phyloP scores from a whole-genome alignment of 1,140 invertebrate species.

The Zaprionus gabonicus region DNA sequence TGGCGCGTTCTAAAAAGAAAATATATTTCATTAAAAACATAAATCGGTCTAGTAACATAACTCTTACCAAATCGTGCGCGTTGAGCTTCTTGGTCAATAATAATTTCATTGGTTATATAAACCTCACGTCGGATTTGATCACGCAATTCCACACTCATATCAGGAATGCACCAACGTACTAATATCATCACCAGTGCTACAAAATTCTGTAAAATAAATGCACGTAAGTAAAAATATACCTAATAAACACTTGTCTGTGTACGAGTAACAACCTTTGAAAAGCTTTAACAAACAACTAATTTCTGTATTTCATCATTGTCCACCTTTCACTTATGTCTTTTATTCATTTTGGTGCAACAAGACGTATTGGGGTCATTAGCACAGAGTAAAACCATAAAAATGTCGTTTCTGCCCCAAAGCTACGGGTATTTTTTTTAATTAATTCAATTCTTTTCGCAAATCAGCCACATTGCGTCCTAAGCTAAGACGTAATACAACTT shows the following conservation, averaged over 20 bases:
- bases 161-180: constrained; percentile 94
- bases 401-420: constrained; percentile 20
- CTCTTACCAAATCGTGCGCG: constrained; percentile 85
- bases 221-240: neutral
- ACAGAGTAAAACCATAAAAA: constrained; percentile 52
- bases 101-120: constrained; percentile 95
- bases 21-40: neutral
- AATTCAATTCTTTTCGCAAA: constrained; percentile 33
- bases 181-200: constrained; percentile 93
- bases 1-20: constrained; percentile 58
- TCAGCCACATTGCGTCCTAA: constrained; percentile 9
- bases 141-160: constrained; percentile 90
- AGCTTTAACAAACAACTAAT: constrained; percentile 18
- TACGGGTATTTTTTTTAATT: constrained; percentile 18
- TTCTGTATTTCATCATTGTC: constrained; percentile 52
- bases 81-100: constrained; percentile 91
- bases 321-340: constrained; percentile 5
- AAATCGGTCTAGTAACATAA: neutral
- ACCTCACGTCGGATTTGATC: constrained; percentile 93
- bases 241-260: neutral
- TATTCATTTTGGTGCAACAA: neutral
- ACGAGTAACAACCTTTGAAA: constrained; percentile 37
- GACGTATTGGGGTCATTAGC: constrained; percentile 47
- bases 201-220: constrained; percentile 88
- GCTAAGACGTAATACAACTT: constrained; percentile 30